Percentiles rank a stretch among this genome's conserved stretches.
phyloP scores from a whole-genome alignment of 2,113 vertebrate species.

The Vombatus ursinus region DNA sequence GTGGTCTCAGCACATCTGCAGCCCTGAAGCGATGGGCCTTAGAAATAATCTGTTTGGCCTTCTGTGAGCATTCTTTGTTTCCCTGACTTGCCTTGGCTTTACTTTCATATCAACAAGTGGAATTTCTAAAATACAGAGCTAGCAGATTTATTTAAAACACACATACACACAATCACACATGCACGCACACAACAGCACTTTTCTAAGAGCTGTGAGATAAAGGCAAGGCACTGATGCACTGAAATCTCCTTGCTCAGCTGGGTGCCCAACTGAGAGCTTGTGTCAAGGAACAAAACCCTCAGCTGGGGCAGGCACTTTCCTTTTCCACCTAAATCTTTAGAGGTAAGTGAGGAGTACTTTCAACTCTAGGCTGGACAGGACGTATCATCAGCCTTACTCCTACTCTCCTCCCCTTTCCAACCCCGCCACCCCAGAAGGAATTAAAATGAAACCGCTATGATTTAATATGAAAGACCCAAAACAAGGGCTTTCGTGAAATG shows the following conservation, averaged over 20 bases:
- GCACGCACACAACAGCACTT: not conserved
- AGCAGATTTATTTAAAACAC: constrained; percentile 35
- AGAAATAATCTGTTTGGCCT: constrained; percentile 42
- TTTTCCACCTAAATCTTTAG: not conserved
- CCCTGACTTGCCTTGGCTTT: constrained; percentile 53
- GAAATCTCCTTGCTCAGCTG: not conserved
- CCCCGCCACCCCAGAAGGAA: not conserved
- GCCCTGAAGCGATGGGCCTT: constrained; percentile 28
- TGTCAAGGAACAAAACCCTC: not conserved
- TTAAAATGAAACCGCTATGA: not conserved
- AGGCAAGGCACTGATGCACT: not conserved
- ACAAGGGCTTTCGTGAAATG: constrained; percentile 6
- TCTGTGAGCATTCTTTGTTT: constrained; percentile 26
- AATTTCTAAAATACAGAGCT: not conserved
- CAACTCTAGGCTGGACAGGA: not conserved
- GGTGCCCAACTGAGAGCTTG: not conserved
- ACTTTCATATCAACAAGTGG: accelerated
- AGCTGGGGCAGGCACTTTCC: not conserved
- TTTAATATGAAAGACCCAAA: constrained; percentile 33
- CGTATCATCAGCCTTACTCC: not conserved
- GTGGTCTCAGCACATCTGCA: constrained; percentile 36
- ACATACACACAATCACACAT: not conserved
- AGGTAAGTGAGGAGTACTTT: not conserved
- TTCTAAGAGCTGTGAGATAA: not conserved
- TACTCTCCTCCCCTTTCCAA: not conserved